Base-by-base conservation (phyloP, 2,888 invertebrate species). In the Luffia ferchaultella region DNA sequence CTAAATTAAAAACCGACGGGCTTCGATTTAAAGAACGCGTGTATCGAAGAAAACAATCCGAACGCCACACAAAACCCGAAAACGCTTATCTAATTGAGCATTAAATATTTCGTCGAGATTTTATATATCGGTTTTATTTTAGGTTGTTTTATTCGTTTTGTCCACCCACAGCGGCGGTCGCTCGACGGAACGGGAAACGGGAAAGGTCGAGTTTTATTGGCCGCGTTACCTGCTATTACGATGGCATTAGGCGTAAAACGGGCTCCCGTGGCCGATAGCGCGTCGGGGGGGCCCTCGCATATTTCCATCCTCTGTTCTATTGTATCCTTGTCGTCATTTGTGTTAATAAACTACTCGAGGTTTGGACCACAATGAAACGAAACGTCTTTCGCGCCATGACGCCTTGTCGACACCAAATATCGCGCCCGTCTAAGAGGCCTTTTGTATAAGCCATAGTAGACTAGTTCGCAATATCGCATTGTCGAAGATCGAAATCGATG, bases 1-100 rank as follows among this genome's bases (percentile, higher is more conserved):
- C n/a, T n/a, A n/a, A n/a, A n/a, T n/a, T n/a, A n/a, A n/a, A n/a
- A n/a, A n/a, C 44, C 47, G 44, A 46, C 50, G 41, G 45, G 42
- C n/a, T 41, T 50, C 45, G 52, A 48, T 52, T 54, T 48, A 52
- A 50, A 52, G 53, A 53, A 54, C 50, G 45, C 46, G 45, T 52
- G 53, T 71, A 71, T 70, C 70, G 30, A 71, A 65, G 49, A 60
- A 71, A 76, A 80, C 78, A 76, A 78, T 78, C 76, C 74, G 69
- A 76, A 73, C 73, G 70, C 70, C 72, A 76, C n/a, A n/a, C 76
- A 73, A 74, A 79, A 76, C 73, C 75, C 75, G 68, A 78, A 77
- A 80, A 76, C 76, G 76, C 76, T 79, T 80, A 80, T 79, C 79
- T 80, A 82, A 80, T 80, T 82, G 78, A 80, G 79, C 74, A 78